Evolutionary conservation across 2,888 invertebrate species (phyloP).

Genomic region (Gerosis bhagava): DNA sequence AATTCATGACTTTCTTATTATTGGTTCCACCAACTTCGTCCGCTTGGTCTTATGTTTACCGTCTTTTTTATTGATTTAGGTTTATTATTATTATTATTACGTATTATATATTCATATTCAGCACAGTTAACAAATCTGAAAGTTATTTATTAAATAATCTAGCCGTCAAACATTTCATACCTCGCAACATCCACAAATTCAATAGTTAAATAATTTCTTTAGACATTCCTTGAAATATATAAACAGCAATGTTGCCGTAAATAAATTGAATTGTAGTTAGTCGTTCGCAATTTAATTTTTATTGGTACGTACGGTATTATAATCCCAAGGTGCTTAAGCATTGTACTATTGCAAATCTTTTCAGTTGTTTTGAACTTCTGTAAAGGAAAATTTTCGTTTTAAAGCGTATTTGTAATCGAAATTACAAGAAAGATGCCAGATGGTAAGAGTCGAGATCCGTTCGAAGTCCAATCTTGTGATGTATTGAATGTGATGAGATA

Average conservation of each 20-base stretch:
- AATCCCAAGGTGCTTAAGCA: conserved; percentile 19
- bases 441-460: conserved; percentile 36
- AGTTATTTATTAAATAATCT: too few relatives aligned
- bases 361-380: conserved; percentile 8
- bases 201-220: conserved; percentile 5
- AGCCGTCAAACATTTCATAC: not conserved
- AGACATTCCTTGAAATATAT: conserved; percentile 25
- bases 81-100: too few relatives aligned
- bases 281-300: conserved; percentile 13
- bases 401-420: too few relatives aligned
- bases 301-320: conserved; percentile 14
- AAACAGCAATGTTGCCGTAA: conserved; percentile 10
- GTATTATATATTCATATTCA: too few relatives aligned
- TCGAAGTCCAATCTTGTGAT: conserved; percentile 44
- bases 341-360: conserved; percentile 35
- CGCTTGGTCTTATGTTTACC: too few relatives aligned
- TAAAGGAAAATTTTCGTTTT: not conserved
- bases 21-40: too few relatives aligned
- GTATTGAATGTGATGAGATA: conserved; percentile 44
- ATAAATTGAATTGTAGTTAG: conserved; percentile 10
- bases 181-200: conserved; percentile 1
- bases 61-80: too few relatives aligned
- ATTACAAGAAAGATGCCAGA: conserved; percentile 9
- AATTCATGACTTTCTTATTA: too few relatives aligned
- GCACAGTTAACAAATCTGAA: too few relatives aligned